A percentile compares a stretch with the other conserved stretches of the same genome.
Evolutionary conservation across 1,140 invertebrate species (phyloP).

Genomic region (Psix sp.): DNA sequence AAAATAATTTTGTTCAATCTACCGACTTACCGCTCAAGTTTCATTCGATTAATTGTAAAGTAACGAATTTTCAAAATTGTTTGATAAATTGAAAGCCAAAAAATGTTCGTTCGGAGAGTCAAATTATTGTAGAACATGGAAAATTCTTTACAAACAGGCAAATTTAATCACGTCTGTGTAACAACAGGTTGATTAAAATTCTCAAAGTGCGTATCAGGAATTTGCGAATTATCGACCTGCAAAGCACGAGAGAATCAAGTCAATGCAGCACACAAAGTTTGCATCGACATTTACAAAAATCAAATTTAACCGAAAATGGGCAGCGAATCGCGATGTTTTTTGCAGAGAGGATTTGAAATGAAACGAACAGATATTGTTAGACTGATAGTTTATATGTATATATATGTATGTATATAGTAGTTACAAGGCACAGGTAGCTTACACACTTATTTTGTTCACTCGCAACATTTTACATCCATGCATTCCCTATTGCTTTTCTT

Average conservation of each 20-base stretch:
- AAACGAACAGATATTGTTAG: conserved; percentile 55
- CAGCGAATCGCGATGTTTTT: neutral
- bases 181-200: conserved; percentile 5
- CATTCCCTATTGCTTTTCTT: conserved; percentile 46
- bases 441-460: conserved; percentile 66
- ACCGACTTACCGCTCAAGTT: too few species aligned
- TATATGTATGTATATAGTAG: conserved; percentile 71
- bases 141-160: neutral
- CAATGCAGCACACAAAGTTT: neutral
- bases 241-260: conserved; percentile 2
- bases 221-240: conserved; percentile 1
- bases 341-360: conserved; percentile 13
- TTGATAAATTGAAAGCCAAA: too few species aligned
- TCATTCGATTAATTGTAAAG: too few species aligned
- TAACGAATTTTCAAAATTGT: neutral
- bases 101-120: too few species aligned
- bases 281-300: neutral
- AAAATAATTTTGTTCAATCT: too few species aligned
- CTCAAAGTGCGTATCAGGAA: conserved; percentile 1
- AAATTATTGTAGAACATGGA: too few species aligned
- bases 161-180: conserved; percentile 1
- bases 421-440: conserved; percentile 78
- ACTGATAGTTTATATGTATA: conserved; percentile 62
- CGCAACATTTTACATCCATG: conserved; percentile 34
- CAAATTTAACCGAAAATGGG: neutral